Percentiles rank a stretch among this genome's conserved stretches.
phyloP scores from a whole-genome alignment of 1,140 invertebrate genomes.

The Lasaia peninsularis region DNA sequence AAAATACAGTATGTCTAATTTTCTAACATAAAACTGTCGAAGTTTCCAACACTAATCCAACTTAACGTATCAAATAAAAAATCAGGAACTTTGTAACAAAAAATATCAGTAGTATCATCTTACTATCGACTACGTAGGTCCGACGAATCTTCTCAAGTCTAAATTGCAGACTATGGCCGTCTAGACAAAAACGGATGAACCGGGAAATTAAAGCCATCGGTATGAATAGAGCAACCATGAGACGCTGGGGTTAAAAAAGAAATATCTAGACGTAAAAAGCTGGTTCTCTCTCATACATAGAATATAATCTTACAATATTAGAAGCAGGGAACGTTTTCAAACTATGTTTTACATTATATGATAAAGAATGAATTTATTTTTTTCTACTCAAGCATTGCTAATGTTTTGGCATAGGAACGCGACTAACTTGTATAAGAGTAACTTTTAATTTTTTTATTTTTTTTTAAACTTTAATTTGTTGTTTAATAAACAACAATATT shows the following conservation, averaged over 20 bases:
- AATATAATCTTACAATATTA: conserved; percentile 55
- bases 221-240: conserved; percentile 57
- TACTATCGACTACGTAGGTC: conserved; percentile 35
- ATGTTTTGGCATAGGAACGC: too few species aligned
- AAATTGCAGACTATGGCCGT: conserved; percentile 45
- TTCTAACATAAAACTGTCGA: neutral
- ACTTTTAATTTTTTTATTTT: too few species aligned
- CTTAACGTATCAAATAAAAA: neutral
- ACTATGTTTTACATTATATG: neutral
- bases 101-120: conserved; percentile 28
- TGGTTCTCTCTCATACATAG: conserved; percentile 66
- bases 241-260: conserved; percentile 56
- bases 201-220: conserved; percentile 63
- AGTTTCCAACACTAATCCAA: neutral
- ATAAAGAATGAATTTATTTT: too few species aligned
- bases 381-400: too few species aligned
- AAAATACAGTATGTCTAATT: neutral
- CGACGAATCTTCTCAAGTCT: conserved; percentile 32
- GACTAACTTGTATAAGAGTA: too few species aligned
- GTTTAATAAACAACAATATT: too few species aligned
- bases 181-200: conserved; percentile 58
- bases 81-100: conserved; percentile 18
- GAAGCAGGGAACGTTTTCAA: neutral
- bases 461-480: too few species aligned
- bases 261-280: conserved; percentile 60